Evolutionary conservation across 2,797 vertebrate genomes (phyloP).

Genomic region (Alosa sapidissima): DNA sequence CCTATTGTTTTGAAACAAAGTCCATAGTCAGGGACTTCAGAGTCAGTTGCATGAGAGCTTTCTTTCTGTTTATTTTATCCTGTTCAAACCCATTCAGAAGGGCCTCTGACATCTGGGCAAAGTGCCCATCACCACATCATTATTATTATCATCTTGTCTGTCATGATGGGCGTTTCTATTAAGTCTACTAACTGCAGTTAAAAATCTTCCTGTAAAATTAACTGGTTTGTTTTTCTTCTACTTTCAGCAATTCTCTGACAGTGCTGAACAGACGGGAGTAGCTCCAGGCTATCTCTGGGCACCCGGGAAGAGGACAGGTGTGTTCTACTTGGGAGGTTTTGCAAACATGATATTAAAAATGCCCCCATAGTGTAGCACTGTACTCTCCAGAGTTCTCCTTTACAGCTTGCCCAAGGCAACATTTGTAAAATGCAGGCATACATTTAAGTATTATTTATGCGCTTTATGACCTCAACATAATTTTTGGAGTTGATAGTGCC

Average conservation of each 20-base stretch:
- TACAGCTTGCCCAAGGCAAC: neutral
- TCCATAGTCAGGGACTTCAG: neutral
- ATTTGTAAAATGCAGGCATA: neutral
- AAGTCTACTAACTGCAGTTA: neutral
- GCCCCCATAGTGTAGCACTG: no score
- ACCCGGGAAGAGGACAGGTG: constrained; percentile 51
- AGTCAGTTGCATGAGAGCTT: neutral
- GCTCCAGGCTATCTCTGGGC: constrained; percentile 30
- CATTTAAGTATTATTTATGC: neutral
- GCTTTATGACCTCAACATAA: neutral
- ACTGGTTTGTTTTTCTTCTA: constrained; percentile 28
- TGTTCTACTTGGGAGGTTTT: neutral
- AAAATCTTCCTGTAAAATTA: neutral
- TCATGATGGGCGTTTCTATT: neutral
- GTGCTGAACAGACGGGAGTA: constrained; percentile 35
- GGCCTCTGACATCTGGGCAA: neutral
- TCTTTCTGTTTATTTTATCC: constrained; percentile 9
- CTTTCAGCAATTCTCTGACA: constrained; percentile 45
- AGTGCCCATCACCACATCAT: neutral
- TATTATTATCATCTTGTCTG: neutral
- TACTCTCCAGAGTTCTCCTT: no score
- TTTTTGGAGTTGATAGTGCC: neutral
- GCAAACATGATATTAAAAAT: neutral
- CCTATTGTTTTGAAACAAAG: neutral
- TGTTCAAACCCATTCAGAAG: neutral